Conservation (phyloP, 2,797 vertebrate genomes). For the Oceanodroma leucorhoa region DNA sequence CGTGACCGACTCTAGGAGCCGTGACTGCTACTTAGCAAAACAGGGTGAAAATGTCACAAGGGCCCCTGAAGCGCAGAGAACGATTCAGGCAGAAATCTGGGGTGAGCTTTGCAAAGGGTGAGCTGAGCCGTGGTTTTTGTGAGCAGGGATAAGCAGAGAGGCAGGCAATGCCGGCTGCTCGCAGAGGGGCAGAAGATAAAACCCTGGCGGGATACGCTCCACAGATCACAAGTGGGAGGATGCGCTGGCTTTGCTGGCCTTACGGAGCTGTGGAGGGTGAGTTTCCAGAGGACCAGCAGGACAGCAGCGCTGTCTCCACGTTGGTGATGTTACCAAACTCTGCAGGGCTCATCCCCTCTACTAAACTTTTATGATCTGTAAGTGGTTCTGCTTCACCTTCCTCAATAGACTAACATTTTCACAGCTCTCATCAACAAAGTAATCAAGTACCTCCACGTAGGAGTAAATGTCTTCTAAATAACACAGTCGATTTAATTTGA, state of each 20-base stretch:
- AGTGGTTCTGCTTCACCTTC: background rate
- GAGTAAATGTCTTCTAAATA: background rate
- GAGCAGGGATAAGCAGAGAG: background rate
- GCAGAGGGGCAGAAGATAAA: background rate
- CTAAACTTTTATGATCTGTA: background rate
- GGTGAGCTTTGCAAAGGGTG: background rate
- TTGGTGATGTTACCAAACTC: background rate
- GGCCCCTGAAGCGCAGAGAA: background rate
- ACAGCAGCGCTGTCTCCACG: background rate
- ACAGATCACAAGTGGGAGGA: background rate
- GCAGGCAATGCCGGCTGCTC: background rate
- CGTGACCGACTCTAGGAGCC: fast-evolving
- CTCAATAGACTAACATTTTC: background rate
- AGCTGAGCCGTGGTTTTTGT: background rate
- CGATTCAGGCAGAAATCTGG: background rate
- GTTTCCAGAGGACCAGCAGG: background rate
- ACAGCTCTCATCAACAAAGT: background rate
- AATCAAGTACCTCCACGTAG: background rate
- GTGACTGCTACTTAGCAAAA: background rate
- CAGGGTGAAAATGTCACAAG: background rate
- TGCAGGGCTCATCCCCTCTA: background rate
- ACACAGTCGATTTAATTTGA: background rate
- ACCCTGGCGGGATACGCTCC: background rate
- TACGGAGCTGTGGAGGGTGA: fast-evolving
- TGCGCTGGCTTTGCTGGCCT: background rate